Conservation (phyloP, 2,888 invertebrate genomes). For the Auanema freiburgensis region DNA sequence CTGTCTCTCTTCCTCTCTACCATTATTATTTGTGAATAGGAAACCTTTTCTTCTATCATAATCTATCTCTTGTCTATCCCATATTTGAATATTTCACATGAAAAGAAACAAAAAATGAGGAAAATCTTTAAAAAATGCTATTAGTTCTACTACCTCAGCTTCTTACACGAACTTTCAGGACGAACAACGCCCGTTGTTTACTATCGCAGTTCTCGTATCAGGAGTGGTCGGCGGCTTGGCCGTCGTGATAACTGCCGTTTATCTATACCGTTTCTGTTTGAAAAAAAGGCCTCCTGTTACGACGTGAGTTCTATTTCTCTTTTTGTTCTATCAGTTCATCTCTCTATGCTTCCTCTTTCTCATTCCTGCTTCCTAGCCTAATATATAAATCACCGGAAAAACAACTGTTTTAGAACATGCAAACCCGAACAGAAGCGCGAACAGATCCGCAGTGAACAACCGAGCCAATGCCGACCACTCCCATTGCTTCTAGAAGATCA, state of each 20-base stretch:
- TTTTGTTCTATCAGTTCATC: neutral
- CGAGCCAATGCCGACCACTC: slow-evolving; percentile 49
- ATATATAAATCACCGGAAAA: slow-evolving; percentile 2
- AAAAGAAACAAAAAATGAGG: neutral
- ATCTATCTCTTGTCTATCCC: neutral
- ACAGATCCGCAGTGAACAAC: slow-evolving; percentile 42
- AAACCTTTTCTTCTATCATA: neutral
- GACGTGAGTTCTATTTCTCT: slow-evolving; percentile 30
- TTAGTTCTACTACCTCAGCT: neutral
- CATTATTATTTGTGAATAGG: no score
- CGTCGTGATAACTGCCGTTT: slow-evolving; percentile 55
- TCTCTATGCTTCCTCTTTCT: neutral
- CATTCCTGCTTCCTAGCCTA: neutral
- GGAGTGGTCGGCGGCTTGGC: slow-evolving; percentile 57
- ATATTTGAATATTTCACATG: neutral
- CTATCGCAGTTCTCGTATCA: slow-evolving; percentile 49
- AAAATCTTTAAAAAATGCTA: neutral
- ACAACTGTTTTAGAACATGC: slow-evolving; percentile 46
- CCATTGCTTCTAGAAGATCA: slow-evolving; percentile 32
- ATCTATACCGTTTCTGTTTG: slow-evolving; percentile 53
- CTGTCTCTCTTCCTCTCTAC: slow-evolving; percentile 2
- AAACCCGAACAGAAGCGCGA: slow-evolving; percentile 53
- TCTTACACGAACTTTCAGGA: slow-evolving; percentile 29
- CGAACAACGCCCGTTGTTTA: slow-evolving; percentile 52
- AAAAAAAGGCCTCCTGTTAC: slow-evolving; percentile 47